Percentiles rank a stretch among this genome's conserved stretches.
phyloP scores from a whole-genome alignment of 2,797 vertebrate species.

The Malacoraja senta region DNA sequence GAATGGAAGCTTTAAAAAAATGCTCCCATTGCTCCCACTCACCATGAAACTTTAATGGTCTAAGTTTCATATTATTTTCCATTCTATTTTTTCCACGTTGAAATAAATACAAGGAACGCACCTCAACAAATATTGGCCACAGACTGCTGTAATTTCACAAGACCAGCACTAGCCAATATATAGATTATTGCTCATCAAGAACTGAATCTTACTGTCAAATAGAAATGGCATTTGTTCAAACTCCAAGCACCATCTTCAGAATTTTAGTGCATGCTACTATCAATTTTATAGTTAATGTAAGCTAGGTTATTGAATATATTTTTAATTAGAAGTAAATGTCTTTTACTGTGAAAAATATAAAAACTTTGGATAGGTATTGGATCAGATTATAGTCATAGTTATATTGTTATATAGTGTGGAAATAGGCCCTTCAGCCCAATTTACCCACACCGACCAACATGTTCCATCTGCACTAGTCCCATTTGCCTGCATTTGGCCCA shows the following conservation, averaged over 20 bases:
- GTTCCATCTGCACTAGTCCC: no score
- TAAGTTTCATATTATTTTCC: not conserved
- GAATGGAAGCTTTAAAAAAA: not conserved
- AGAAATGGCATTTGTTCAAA: not conserved
- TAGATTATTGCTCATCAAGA: not conserved
- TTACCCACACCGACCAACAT: no score
- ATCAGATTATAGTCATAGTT: no score
- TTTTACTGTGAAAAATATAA: not conserved
- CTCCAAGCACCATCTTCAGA: not conserved
- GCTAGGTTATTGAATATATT: not conserved
- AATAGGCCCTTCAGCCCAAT: no score
- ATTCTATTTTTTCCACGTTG: not conserved
- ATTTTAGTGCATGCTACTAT: not conserved
- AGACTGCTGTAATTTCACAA: not conserved
- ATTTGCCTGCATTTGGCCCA: no score
- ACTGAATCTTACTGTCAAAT: not conserved
- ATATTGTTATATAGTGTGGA: no score
- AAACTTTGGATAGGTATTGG: not conserved
- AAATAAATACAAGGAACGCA: not conserved
- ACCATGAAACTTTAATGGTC: not conserved
- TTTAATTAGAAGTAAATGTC: not conserved
- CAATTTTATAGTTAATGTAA: not conserved
- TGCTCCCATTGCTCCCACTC: not conserved
- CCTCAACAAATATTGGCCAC: not conserved
- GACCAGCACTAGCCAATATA: not conserved